Percentiles rank a stretch among this genome's conserved stretches.
Evolutionary conservation across 2,888 invertebrate genomes (phyloP).

Genomic region (Melanostoma scalare): DNA sequence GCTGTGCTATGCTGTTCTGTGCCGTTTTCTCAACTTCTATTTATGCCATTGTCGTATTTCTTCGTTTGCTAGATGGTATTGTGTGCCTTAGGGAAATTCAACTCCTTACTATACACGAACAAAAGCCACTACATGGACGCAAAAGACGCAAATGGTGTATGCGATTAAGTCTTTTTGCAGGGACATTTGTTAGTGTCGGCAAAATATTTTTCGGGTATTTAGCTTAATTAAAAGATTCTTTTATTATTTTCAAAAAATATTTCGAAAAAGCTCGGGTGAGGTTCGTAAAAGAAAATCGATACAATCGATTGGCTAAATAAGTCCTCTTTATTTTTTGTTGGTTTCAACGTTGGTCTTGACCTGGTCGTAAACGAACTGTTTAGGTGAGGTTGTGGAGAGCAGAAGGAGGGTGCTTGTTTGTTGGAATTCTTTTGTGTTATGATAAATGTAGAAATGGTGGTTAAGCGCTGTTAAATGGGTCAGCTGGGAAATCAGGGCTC

Average conservation of each 20-base stretch:
- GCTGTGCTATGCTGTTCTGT: slow-evolving; percentile 14
- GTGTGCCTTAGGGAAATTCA: slow-evolving; percentile 26
- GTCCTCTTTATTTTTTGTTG: slow-evolving; percentile 4
- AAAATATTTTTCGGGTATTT: slow-evolving; percentile 61
- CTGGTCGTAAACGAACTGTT: slow-evolving; percentile 41
- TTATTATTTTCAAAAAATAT: slow-evolving; percentile 51
- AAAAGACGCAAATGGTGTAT: slow-evolving; percentile 43
- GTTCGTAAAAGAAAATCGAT: slow-evolving; percentile 41
- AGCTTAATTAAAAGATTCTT: slow-evolving; percentile 64
- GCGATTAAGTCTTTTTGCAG: slow-evolving; percentile 48
- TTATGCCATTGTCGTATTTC: slow-evolving; percentile 12
- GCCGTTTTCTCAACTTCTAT: slow-evolving; percentile 20
- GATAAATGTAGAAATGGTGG: slow-evolving; percentile 38
- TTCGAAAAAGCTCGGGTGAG: not conserved
- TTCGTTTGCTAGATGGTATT: slow-evolving; percentile 19
- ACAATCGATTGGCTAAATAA: slow-evolving; percentile 48
- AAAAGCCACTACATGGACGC: slow-evolving; percentile 13
- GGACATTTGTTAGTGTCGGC: slow-evolving; percentile 56
- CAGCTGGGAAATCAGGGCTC: slow-evolving; percentile 5
- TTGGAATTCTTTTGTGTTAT: slow-evolving; percentile 24
- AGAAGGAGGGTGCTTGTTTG: slow-evolving; percentile 8
- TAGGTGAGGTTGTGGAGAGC: slow-evolving; percentile 5
- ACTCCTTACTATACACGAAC: not conserved
- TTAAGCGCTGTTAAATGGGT: slow-evolving; percentile 41
- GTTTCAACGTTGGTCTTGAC: slow-evolving; percentile 48